Evolutionary conservation across 1,140 invertebrate genomes (phyloP), one percentile per base, ranked within the genome.

Genomic region (Zaprionus vittiger): DNA sequence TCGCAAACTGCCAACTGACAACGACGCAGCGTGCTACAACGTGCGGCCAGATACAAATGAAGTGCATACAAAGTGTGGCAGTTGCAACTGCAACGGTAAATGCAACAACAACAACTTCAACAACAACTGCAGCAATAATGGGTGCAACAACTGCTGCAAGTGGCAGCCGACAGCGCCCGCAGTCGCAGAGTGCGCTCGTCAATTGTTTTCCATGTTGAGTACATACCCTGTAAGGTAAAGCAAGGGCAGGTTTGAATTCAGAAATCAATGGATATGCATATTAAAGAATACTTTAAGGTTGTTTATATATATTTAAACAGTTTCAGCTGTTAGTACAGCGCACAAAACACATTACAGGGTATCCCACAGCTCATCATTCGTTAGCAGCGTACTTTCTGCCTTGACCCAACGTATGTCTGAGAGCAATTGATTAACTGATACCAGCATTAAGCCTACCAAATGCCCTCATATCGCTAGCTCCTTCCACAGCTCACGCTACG

Each of bases 51-150:
- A 55, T 74, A 69, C 72, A 62, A 74, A 69, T 74, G 65, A 69
- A 62, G 64, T 61, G 64, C 64, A 74, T 56, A 47, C 65, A 69
- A 60, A 67, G 64, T 60, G 71, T 67, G 64, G 64, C 71, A 73
- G 71, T 66, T 59, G 70, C 70, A 73, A 61, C 24, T 55, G 49
- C 14, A 41, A 22, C 11, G 7, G 34, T n/a, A 26, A 37, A 31
- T 9, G 14, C 44, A 28, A 17, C 57, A 49, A 65, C 55, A 26
- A n/a, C 37, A 26, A 49, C 41, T 26, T n/a, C n/a, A n/a, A 44
- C 28, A 31, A n/a, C 37, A 26, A 49, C 41, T 26, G 41, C 20
- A 52, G 14, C 49, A 17, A 31, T 34, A 9, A 34, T 34, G 31
- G 31, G 31, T 34, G 31, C 20, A 63, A 44, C 34, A 6, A 26